These are phyloP conservation scores for Callionymus lyra DNA, from an alignment of 2,113 vertebrate genomes.

Conservation along the genomic window DNA sequence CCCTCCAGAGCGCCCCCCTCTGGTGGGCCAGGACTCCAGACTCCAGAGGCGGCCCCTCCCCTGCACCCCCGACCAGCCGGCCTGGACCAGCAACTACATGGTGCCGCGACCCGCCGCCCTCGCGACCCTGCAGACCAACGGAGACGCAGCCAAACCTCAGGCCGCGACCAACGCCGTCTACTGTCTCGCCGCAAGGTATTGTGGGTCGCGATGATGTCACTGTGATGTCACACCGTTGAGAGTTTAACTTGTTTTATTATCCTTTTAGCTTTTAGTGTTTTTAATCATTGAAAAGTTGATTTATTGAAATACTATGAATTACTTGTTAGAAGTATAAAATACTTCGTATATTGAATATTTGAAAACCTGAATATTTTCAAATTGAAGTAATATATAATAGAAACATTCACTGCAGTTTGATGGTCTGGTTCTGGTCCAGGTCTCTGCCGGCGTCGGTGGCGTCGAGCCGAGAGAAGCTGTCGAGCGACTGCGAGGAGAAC, in stretches of 20 bases:
- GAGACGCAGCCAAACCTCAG: constrained; percentile 79
- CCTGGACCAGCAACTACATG: constrained; percentile 77
- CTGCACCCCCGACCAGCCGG: constrained; percentile 78
- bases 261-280: too few relatives aligned
- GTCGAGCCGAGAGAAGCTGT: constrained; percentile 60
- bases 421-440: constrained; percentile 46
- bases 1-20: constrained; percentile 81
- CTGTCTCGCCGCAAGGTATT: constrained; percentile 81
- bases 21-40: constrained; percentile 63
- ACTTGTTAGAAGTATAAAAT: too few relatives aligned
- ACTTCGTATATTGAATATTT: too few relatives aligned
- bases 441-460: constrained; percentile 69
- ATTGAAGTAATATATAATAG: background rate
- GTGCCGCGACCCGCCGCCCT: constrained; percentile 73
- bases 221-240: too few relatives aligned
- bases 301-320: too few relatives aligned
- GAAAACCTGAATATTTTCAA: background rate
- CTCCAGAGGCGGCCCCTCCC: constrained; percentile 86
- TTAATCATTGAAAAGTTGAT: too few relatives aligned
- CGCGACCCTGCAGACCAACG: constrained; percentile 41
- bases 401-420: background rate
- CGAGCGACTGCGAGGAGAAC: constrained; percentile 75
- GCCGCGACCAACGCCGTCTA: constrained; percentile 87
- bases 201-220: background rate
- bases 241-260: too few relatives aligned